Conservation (phyloP, 2,797 vertebrate genomes). For the Onychomys leucogaster region DNA sequence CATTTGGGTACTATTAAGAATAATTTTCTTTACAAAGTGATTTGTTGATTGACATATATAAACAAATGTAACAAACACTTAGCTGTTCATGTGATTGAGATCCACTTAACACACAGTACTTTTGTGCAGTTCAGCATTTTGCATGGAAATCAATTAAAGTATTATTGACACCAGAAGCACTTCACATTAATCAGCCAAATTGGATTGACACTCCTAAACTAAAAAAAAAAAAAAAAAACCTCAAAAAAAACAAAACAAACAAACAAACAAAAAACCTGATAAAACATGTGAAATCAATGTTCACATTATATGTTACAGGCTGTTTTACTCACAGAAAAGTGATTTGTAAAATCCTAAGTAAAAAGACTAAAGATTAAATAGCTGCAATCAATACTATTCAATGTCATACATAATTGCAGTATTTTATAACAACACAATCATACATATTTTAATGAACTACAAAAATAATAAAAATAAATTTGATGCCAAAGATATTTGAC, state of each 20-base stretch:
- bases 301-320: not conserved
- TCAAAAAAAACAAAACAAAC: too few relatives aligned
- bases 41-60: not conserved
- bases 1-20: not conserved
- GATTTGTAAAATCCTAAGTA: not conserved
- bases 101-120: not conserved
- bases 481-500: slow-evolving; percentile 13
- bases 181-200: not conserved
- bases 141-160: not conserved
- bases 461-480: not conserved
- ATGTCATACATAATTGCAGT: not conserved
- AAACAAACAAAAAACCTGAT: too few relatives aligned
- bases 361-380: slow-evolving; percentile 4
- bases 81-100: not conserved
- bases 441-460: not conserved
- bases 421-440: slow-evolving; percentile 22
- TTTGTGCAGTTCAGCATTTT: not conserved
- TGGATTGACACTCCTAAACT: slow-evolving; percentile 30
- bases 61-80: not conserved
- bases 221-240: slow-evolving; percentile 70
- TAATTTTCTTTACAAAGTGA: slow-evolving; percentile 5
- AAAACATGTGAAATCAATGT: slow-evolving; percentile 16
- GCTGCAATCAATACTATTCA: not conserved
- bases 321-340: slow-evolving; percentile 26
- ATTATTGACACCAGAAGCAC: not conserved